These are phyloP conservation scores for Stenopsyche tienmushanensis DNA, from an alignment of 1,140 invertebrate genomes.

Conservation along the genomic window DNA sequence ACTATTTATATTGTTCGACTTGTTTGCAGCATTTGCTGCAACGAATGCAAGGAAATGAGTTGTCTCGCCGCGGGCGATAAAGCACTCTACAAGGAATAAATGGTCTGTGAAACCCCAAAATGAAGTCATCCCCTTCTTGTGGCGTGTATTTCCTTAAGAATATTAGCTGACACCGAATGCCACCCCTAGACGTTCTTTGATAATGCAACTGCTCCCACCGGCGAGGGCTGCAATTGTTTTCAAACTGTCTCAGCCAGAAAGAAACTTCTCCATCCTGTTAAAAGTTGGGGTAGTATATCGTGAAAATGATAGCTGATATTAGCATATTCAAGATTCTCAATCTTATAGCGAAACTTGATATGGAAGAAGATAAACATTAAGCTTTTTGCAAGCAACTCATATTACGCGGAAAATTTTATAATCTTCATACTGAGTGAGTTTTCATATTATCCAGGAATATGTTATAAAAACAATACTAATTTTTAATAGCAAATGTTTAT, in stretches of 20 bases:
- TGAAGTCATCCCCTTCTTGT: slow-evolving; percentile 14
- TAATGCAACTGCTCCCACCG: not conserved
- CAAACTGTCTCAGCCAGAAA: slow-evolving; percentile 8
- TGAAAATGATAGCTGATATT: not conserved
- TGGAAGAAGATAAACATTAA: too few species aligned
- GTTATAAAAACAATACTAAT: too few species aligned
- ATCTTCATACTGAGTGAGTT: too few species aligned
- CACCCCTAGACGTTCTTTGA: not conserved
- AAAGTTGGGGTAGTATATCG: not conserved
- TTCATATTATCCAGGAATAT: too few species aligned
- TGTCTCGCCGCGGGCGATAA: slow-evolving; percentile 23
- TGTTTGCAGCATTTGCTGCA: not conserved
- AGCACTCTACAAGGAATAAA: slow-evolving; percentile 23
- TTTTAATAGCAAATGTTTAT: too few species aligned
- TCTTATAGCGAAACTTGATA: too few species aligned
- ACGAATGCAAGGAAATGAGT: slow-evolving; percentile 20
- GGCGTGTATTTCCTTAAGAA: not conserved
- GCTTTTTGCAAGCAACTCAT: too few species aligned
- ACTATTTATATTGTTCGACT: too few species aligned
- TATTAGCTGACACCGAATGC: not conserved
- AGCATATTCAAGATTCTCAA: too few species aligned
- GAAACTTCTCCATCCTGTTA: not conserved
- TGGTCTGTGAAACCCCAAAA: slow-evolving; percentile 27
- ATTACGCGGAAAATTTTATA: too few species aligned
- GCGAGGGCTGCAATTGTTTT: slow-evolving; percentile 11